A percentile compares a stretch with the other conserved stretches of the same genome.
Evolutionary conservation across 2,113 vertebrate species (phyloP).

Genomic region (Notiomystis cincta): DNA sequence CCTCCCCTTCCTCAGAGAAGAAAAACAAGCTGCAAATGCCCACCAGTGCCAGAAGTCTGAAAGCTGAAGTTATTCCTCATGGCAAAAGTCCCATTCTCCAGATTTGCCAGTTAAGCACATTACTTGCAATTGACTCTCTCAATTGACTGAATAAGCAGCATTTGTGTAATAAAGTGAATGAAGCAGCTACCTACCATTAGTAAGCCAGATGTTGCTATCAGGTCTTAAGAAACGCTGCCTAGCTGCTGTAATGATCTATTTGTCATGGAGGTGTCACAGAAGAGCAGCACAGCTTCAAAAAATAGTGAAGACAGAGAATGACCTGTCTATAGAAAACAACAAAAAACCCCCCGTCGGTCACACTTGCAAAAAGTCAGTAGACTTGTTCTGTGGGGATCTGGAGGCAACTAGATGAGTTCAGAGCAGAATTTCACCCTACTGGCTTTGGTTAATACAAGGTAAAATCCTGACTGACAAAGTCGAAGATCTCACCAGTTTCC

Average conservation of each 20-base stretch:
- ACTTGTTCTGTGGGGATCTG: neutral
- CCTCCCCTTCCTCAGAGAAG: slow-evolving; percentile 19
- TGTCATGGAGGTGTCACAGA: neutral
- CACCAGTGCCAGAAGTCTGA: slow-evolving; percentile 38
- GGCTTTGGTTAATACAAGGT: neutral
- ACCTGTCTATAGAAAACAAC: neutral
- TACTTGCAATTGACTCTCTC: neutral
- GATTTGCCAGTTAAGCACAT: slow-evolving; percentile 26
- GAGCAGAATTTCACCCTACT: neutral
- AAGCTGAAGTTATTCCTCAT: slow-evolving; percentile 41
- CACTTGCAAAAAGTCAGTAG: neutral
- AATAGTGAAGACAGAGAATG: neutral
- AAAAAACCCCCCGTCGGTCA: rapidly evolving
- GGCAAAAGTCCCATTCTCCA: slow-evolving; percentile 36
- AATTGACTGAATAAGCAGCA: neutral
- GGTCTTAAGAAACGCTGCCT: neutral
- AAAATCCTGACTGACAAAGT: neutral
- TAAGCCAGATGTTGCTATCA: neutral
- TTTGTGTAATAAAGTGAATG: neutral
- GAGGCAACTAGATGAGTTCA: neutral
- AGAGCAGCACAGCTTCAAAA: neutral
- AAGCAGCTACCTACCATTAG: neutral
- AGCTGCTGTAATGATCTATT: neutral
- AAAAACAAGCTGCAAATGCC: slow-evolving; percentile 51
- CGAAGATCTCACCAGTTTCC: neutral